Evolutionary conservation across 2,113 vertebrate genomes (phyloP).

Genomic region (Carassius carassius): DNA sequence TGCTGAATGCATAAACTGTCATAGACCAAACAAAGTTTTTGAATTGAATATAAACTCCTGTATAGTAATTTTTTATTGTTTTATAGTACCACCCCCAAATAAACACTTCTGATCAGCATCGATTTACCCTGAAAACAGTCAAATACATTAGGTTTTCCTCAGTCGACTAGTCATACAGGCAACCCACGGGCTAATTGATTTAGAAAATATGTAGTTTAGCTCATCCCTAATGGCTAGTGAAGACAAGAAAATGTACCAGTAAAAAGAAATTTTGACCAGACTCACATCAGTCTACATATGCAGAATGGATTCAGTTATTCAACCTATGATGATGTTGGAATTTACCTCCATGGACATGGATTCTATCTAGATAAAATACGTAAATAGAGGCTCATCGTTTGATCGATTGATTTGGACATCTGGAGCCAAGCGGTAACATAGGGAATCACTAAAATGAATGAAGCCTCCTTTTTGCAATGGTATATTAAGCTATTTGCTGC

Average conservation of each 20-base stretch:
- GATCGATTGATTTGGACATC: slow-evolving; percentile 49
- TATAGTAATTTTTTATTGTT: too few relatives aligned
- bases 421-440: slow-evolving; percentile 30
- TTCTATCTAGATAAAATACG: slow-evolving; percentile 12
- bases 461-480: slow-evolving; percentile 29
- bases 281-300: neutral
- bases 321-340: slow-evolving; percentile 13
- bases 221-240: neutral
- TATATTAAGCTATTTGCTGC: slow-evolving; percentile 59
- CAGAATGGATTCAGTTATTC: slow-evolving; percentile 30
- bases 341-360: neutral
- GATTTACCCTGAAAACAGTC: neutral
- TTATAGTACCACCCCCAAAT: too few relatives aligned
- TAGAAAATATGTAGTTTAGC: slow-evolving; percentile 4
- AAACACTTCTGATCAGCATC: neutral
- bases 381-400: slow-evolving; percentile 1
- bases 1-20: neutral
- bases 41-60: too few relatives aligned
- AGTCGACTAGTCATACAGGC: neutral
- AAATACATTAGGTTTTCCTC: neutral
- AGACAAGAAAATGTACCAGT: neutral
- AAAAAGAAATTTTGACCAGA: neutral
- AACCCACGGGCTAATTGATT: slow-evolving; percentile 2
- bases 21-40: neutral
- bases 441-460: slow-evolving; percentile 48